Percentiles rank a stretch among this genome's conserved stretches.
phyloP scores from a whole-genome alignment of 2,113 vertebrate genomes.

The Antechinus stuartii region DNA sequence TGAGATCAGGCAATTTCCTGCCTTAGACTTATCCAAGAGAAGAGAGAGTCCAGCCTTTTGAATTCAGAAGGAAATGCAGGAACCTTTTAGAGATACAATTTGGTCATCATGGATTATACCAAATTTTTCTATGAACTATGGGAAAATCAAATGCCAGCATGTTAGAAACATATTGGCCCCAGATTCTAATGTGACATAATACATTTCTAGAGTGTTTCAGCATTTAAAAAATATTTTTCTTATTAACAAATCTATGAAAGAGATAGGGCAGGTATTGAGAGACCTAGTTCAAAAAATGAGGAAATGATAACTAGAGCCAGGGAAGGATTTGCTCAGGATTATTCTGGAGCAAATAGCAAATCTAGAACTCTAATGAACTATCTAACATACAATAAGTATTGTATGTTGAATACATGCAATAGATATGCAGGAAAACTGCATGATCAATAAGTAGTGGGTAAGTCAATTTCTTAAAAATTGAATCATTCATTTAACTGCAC shows the following conservation, averaged over 20 bases:
- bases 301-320: neutral
- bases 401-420: neutral
- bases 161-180: neutral
- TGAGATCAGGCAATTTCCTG: neutral
- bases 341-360: neutral
- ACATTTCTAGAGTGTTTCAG: neutral
- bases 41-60: constrained; percentile 8
- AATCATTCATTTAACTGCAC: neutral
- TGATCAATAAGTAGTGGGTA: neutral
- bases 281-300: neutral
- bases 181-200: neutral
- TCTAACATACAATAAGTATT: neutral
- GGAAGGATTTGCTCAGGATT: neutral
- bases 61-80: constrained; percentile 20
- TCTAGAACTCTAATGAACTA: neutral
- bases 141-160: neutral
- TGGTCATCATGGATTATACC: neutral
- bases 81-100: neutral
- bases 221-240: neutral
- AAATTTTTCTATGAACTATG: neutral
- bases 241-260: neutral
- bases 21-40: neutral
- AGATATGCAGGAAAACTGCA: neutral
- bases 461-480: neutral
- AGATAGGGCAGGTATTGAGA: neutral